A percentile compares a stretch with the other conserved stretches of the same genome.
Evolutionary conservation across 2,113 vertebrate species (phyloP).

Genomic region (Jacana jacana): DNA sequence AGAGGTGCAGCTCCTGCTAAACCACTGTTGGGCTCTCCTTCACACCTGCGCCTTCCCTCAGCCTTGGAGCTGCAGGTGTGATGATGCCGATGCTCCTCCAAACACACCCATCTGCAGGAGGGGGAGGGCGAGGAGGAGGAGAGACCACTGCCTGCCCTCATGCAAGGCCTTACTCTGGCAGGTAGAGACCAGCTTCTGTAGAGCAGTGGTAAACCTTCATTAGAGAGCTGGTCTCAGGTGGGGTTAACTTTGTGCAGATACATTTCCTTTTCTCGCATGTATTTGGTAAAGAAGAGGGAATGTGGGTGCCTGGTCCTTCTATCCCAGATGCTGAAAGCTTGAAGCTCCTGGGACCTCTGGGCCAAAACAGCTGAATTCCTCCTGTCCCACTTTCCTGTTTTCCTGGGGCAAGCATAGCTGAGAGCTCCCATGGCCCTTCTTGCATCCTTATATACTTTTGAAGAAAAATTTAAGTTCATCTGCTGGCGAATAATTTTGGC

Average conservation of each 20-base stretch:
- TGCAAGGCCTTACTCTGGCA: not conserved
- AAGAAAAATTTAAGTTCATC: not conserved
- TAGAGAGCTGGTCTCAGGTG: not conserved
- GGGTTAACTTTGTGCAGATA: not conserved
- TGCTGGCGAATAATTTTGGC: not conserved
- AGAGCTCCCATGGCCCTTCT: not conserved
- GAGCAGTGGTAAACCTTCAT: accelerated
- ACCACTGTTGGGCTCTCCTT: not conserved
- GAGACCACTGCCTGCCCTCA: not conserved
- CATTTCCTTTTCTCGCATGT: accelerated
- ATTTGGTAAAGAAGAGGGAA: not conserved
- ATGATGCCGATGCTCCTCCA: accelerated
- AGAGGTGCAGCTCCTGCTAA: constrained; percentile 65
- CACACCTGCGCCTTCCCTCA: not conserved
- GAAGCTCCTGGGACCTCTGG: not conserved
- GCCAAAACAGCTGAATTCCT: not conserved
- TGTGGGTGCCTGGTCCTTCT: not conserved
- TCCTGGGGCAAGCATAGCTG: not conserved
- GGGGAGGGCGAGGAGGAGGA: too few species aligned
- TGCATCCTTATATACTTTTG: not conserved
- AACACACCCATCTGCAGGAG: accelerated
- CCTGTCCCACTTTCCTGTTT: not conserved
- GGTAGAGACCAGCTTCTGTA: not conserved
- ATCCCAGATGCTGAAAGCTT: not conserved
- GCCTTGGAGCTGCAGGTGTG: not conserved